Evolutionary conservation across 2,113 vertebrate genomes (phyloP), one percentile per base, ranked within the genome.

Genomic region (Galbula dea): DNA sequence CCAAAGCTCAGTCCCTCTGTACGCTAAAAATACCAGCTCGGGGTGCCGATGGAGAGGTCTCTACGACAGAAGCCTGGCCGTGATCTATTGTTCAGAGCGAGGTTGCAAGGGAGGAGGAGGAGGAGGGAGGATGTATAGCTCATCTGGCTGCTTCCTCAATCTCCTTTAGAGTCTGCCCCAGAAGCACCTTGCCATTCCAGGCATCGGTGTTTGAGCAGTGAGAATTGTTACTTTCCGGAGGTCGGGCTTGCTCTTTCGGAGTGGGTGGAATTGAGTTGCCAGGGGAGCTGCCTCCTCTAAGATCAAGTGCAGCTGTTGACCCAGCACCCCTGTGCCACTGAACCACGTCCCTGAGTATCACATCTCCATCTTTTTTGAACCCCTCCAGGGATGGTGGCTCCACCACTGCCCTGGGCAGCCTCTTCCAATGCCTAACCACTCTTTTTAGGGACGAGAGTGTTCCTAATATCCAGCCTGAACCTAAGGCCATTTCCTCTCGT

Each of bases 221-320:
- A 41, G 34, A 67, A 45, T 83, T 75, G 90, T 67, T 87, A 16
- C 72, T 89, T 82, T 61, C 57, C 86, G 69, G 61, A 86, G 34
- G 80, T 91, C 39, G 14, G 6, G 6, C 29, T 71, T 29, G 84
- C 77, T 86, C 66, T 95, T 83, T 67, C 30, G 66, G 67, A 30
- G 85, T 36, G 49, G 79, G 81, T 83, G 66, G 15, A 55, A 62
- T 89, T 83, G 67, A 72, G 74, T 97, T 96, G 96, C 77, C 41
- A 54, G 77, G 93, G 51, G 51, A 81, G 86, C 61, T 69, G 52
- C 74, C 72, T 84, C 71, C 86, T 80, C 41, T 43, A 43, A 43
- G 41, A 43, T 43, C 41, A 43, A 43, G 41, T 43, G 11, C 41
- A 43, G 15, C 41, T 15, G 15, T 43, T 43, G 41, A 43, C 15